These are phyloP conservation scores for Chaitophorus viminalis DNA, from an alignment of 2,888 invertebrate genomes.

Conservation along the genomic window DNA sequence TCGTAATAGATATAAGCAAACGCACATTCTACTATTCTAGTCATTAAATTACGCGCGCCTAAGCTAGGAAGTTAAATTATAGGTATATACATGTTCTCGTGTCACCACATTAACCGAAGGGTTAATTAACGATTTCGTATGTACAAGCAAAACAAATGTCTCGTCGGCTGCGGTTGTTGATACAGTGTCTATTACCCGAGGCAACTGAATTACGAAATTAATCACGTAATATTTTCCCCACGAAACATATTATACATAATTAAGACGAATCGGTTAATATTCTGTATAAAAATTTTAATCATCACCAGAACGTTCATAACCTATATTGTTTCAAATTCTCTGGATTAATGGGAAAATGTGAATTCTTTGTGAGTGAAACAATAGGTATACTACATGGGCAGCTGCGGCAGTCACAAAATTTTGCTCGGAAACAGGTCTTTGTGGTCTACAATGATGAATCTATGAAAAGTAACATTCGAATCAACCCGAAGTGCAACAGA, in stretches of 20 bases:
- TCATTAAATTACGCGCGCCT: not conserved
- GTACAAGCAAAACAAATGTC: not conserved
- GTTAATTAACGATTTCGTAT: slow-evolving; percentile 1
- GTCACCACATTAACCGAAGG: not conserved
- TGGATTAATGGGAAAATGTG: not conserved
- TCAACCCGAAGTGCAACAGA: slow-evolving; percentile 22
- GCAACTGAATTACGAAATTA: not conserved
- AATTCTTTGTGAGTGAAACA: not conserved
- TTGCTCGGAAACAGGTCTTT: not conserved
- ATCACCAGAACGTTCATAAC: too few species aligned
- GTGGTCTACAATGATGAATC: not conserved
- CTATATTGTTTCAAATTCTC: not conserved
- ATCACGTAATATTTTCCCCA: not conserved
- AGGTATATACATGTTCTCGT: not conserved
- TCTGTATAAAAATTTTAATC: too few species aligned
- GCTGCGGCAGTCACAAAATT: not conserved
- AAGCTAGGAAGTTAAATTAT: not conserved
- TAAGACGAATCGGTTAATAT: not conserved
- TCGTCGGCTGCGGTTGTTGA: not conserved
- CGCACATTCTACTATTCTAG: too few species aligned
- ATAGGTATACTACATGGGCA: not conserved
- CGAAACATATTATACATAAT: not conserved
- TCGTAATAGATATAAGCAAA: not conserved
- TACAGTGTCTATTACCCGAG: not conserved
- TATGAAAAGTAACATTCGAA: not conserved